phyloP scores from a whole-genome alignment of 2,888 invertebrate species.

The Acanthosepion lycidas region DNA sequence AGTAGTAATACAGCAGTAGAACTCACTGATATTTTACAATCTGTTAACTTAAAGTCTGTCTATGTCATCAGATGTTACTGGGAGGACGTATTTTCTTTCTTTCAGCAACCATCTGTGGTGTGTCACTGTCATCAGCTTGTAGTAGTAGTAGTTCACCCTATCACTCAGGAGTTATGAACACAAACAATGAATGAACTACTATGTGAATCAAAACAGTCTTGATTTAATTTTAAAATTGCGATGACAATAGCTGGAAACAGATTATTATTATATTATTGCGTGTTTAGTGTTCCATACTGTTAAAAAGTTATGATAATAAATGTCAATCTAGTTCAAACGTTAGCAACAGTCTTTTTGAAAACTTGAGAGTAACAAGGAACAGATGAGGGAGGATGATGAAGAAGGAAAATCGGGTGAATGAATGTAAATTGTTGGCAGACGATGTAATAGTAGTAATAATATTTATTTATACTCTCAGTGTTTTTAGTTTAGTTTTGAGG shows the following conservation, averaged over 20 bases:
- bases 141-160: background rate
- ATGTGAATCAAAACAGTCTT: background rate
- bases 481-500: too few relatives aligned
- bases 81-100: conserved; percentile 33
- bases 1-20: background rate
- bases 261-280: background rate
- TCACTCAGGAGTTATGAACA: too few relatives aligned
- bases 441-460: conserved; percentile 1
- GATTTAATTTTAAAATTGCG: background rate
- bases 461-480: background rate
- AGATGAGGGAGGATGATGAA: background rate
- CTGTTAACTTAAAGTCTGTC: background rate
- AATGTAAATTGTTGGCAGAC: conserved; percentile 33
- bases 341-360: too few relatives aligned
- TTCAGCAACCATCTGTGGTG: background rate
- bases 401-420: background rate
- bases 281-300: too few relatives aligned
- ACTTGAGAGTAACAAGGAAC: background rate
- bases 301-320: too few relatives aligned
- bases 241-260: conserved; percentile 17
- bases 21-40: background rate
- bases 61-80: background rate
- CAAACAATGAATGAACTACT: background rate
- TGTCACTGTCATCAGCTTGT: conserved; percentile 21
- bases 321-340: too few relatives aligned